phyloP scores from a whole-genome alignment of 2,797 vertebrate species.

The Orestias chungarensis region DNA sequence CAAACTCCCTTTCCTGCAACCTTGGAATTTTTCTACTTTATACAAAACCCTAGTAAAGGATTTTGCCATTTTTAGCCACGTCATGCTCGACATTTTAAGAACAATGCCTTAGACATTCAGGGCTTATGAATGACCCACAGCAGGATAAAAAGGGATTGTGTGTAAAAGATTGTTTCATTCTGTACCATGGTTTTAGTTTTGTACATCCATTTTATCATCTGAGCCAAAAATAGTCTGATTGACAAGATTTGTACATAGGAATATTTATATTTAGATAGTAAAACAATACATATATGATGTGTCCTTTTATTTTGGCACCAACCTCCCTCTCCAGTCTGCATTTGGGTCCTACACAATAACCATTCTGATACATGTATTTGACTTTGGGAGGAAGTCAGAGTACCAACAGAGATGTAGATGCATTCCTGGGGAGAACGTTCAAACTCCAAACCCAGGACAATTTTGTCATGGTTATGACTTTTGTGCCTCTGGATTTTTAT shows the following conservation, averaged over 20 bases:
- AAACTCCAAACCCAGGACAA: not conserved
- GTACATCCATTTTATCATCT: not conserved
- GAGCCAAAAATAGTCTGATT: not conserved
- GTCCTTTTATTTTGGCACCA: not conserved
- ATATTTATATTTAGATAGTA: not conserved
- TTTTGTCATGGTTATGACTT: not conserved
- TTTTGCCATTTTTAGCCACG: constrained; percentile 19
- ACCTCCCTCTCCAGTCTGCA: not conserved
- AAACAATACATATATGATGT: not conserved
- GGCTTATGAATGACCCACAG: not conserved
- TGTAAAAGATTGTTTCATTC: not conserved
- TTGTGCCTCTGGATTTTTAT: not conserved
- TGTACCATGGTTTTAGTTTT: not conserved
- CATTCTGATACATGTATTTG: not conserved
- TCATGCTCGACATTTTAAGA: constrained; percentile 13
- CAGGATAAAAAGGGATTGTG: not conserved
- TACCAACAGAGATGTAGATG: not conserved
- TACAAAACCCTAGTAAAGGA: constrained; percentile 21
- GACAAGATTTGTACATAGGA: not conserved
- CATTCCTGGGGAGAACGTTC: too few relatives aligned
- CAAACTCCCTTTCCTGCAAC: constrained; percentile 26
- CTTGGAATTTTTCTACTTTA: constrained; percentile 33
- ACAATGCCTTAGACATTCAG: constrained; percentile 5
- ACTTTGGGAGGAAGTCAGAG: not conserved
- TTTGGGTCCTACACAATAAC: not conserved